Conservation (phyloP, 2,113 vertebrate genomes). For the Tragelaphus imberbis region DNA sequence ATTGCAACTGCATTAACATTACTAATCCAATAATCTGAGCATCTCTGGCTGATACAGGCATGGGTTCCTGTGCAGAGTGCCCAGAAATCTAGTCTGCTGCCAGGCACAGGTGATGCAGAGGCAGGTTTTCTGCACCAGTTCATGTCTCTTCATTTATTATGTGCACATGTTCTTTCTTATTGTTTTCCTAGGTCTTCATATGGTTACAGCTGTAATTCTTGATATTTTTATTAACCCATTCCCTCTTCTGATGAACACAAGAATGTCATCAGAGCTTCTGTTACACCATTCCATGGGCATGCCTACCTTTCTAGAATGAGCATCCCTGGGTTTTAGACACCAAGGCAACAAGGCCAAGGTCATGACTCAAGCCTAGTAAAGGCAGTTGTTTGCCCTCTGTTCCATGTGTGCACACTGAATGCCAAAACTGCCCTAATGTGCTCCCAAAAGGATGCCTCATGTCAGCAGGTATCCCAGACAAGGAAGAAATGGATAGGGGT, state of each 20-base stretch:
- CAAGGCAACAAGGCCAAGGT: neutral
- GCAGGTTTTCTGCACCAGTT: neutral
- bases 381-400: neutral
- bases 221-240: neutral
- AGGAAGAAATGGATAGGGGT: neutral
- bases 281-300: neutral
- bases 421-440: neutral
- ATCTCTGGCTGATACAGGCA: neutral
- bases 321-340: neutral
- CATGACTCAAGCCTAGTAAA: neutral
- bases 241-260: neutral
- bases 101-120: neutral
- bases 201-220: neutral
- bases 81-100: neutral
- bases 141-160: neutral
- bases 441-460: neutral
- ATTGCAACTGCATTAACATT: neutral
- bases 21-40: neutral
- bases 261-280: neutral
- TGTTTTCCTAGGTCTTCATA: neutral
- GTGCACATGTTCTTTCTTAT: neutral
- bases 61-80: neutral
- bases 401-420: neutral
- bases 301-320: neutral
- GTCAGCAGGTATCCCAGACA: neutral